phyloP scores from a whole-genome alignment of 2,888 invertebrate species.

The Zygothrica quintamaculata region DNA sequence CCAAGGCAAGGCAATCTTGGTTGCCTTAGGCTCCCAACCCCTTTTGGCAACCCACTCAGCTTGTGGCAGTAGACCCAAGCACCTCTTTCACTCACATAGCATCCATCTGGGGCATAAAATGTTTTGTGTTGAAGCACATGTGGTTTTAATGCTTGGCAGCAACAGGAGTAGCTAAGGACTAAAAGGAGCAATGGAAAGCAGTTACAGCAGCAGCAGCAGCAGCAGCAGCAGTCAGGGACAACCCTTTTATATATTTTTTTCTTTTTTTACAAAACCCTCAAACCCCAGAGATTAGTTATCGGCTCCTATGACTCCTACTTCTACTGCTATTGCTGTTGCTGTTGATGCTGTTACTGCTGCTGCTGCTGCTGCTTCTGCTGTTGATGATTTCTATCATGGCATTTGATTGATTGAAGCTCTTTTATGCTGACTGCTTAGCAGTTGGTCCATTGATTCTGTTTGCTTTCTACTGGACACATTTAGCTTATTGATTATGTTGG shows the following conservation, averaged over 20 bases:
- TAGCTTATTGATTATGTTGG: conserved; percentile 53
- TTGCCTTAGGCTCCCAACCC: too few species aligned
- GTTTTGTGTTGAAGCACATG: conserved; percentile 64
- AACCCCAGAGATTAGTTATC: conserved; percentile 31
- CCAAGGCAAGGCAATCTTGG: background rate
- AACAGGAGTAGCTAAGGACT: conserved; percentile 17
- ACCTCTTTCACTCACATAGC: conserved; percentile 5
- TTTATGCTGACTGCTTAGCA: conserved; percentile 46
- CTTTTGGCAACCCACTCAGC: too few species aligned
- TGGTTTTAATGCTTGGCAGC: conserved; percentile 64
- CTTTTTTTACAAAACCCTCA: too few species aligned
- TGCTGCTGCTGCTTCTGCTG: conserved; percentile 26
- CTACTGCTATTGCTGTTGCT: too few species aligned
- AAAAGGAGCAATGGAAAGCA: too few species aligned
- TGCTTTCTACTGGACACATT: conserved; percentile 48
- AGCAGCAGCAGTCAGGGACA: conserved; percentile 25
- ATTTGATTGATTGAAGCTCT: conserved; percentile 73
- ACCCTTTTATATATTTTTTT: conserved; percentile 43
- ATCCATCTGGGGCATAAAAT: conserved; percentile 54
- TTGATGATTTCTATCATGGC: conserved; percentile 65
- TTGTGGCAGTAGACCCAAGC: conserved; percentile 17
- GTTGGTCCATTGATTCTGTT: conserved; percentile 30
- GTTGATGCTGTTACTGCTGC: conserved; percentile 1
- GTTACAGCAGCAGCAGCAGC: too few species aligned
- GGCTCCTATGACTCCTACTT: conserved; percentile 25